Base-by-base conservation (phyloP, 2,797 vertebrate genomes). In the Poecilia picta region DNA sequence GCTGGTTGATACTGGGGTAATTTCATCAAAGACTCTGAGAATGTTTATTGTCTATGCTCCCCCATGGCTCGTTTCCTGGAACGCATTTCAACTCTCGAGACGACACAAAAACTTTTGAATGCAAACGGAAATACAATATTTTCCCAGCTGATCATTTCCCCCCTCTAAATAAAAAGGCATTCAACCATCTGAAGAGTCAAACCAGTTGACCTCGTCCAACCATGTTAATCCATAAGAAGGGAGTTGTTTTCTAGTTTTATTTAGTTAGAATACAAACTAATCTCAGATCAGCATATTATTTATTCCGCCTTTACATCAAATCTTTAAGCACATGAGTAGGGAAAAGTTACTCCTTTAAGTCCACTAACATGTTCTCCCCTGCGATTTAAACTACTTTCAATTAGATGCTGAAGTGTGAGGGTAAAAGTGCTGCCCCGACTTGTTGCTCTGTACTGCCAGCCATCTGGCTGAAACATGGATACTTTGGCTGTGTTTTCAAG, bases 281-380 rank as follows among this genome's bases (percentile, higher is more conserved):
- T 72, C 41, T 73, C 18, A 36, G 16, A 80, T 81, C 59, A 80
- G 70, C 18, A 77, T 74, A 73, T 12, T 55, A 12, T 5, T 39
- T 68, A 13, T 41, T 68, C 64, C 11, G 0, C 0, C 23, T 39
- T 10, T 4, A 39, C 18, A 16, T 66, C 62, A 13, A 36, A 39
- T 66, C 33, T 23, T 23, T 66, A 39, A 0, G 18, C 33, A 23
- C 8, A 3, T 2, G 33, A 10, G 18, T 4, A 66, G 33, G 62
- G 33, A 6, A 70, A 13, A 43, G 39, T 43, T n/a, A 12, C 36
- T 13, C 10, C 36, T 68, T 68, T 68, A 68, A 41, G 11, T 41
- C 36, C 25, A 5, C 31, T 2, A 66, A 23, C 62, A 68, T 25
- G 36, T n/a, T 68, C 31, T 18, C 33, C 1, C 7, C 62, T 25